Evolutionary conservation across 2,797 vertebrate genomes (phyloP), one percentile per base, ranked within the genome.

Genomic region (Antennarius maculatus): DNA sequence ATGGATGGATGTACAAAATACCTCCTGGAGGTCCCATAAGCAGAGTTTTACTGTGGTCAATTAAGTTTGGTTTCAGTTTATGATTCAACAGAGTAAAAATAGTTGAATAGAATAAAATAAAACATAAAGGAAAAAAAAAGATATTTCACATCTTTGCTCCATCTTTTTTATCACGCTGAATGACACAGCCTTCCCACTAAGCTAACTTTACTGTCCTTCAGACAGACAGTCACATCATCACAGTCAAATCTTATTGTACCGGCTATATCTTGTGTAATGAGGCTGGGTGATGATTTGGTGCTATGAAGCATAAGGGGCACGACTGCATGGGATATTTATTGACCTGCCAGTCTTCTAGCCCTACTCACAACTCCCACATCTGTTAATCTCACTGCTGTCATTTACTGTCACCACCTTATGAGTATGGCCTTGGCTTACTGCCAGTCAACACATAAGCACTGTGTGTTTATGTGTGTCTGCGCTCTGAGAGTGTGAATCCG

Each of bases 341-440:
- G 79, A 80, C 63, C 81, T 81, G 86, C 67, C 82, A 85, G 75
- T 85, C 82, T 82, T 74, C 66, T 15, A 34, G 66, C 74, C 77
- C 60, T 60, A 77, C 65, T 86, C 87, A 86, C 71, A 80, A 82
- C 82, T 85, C 82, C 75, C 67, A 55, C 74, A 80, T 78, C 71
- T 77, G 85, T 89, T 88, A 86, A 90, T 89, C 85, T 87, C 61
- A 64, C 69, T 61, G 78, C 84, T 85, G 85, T 87, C 88, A 83
- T 82, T 84, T 51, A 71, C 71, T 86, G 82, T 86, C 83, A 81
- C 73, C 68, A 79, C 84, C 80, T 84, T 82, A 83, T 85, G 86
- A 77, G 82, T 82, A 56, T 72, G 76, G 86, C 87, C 80, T 88
- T 89, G 89, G 77, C 80, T 66, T 60, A 45, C 81, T 69, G 79